Evolutionary conservation across 2,888 invertebrate species (phyloP).

Genomic region (Lycaena phlaeas): DNA sequence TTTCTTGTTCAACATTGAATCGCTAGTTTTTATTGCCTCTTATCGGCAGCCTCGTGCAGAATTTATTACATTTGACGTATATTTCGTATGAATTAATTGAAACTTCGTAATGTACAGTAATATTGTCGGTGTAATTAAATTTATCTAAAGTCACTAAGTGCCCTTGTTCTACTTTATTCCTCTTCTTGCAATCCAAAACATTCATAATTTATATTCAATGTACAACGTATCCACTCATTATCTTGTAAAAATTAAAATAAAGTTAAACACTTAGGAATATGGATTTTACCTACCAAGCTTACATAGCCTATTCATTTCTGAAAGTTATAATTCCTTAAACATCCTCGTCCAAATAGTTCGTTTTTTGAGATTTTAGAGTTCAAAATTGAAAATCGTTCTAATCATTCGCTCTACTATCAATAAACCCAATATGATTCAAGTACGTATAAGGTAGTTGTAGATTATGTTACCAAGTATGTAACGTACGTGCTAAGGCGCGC

Average conservation of each 20-base stretch:
- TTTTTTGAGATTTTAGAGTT: no score
- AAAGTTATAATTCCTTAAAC: no score
- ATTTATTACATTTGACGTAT: slow-evolving; percentile 9
- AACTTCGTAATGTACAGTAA: slow-evolving; percentile 8
- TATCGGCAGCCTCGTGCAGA: slow-evolving; percentile 2
- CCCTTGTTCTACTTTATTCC: neutral
- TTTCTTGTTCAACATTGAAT: neutral
- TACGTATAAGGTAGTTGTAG: slow-evolving; percentile 10
- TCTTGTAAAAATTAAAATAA: no score
- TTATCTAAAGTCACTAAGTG: neutral
- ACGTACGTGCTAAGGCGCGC: slow-evolving; percentile 21
- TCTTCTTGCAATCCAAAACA: neutral
- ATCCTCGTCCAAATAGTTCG: no score
- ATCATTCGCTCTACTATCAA: slow-evolving; percentile 2
- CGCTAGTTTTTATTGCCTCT: slow-evolving; percentile 6
- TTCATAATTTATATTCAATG: no score
- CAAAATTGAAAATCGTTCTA: no score
- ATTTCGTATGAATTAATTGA: slow-evolving; percentile 10
- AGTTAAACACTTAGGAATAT: no score
- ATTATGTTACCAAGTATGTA: slow-evolving; percentile 16
- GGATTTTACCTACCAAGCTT: no score
- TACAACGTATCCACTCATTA: neutral
- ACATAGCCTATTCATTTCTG: no score
- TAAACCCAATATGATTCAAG: neutral
- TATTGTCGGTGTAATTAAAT: neutral